Evolutionary conservation across 2,888 invertebrate genomes (phyloP).

Genomic region (Drosophila greeni): DNA sequence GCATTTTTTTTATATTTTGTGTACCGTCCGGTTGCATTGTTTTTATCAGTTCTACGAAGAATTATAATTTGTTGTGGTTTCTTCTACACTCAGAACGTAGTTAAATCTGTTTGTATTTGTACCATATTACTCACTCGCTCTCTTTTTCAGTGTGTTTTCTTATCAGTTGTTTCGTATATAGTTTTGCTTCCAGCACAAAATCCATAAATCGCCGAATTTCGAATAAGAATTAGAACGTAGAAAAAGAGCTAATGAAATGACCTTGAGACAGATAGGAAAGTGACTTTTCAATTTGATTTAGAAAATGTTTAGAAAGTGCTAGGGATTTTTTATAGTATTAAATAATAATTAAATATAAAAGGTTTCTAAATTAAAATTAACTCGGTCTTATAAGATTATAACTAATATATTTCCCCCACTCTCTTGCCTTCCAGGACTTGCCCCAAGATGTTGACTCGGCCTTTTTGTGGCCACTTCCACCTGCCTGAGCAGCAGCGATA

Average conservation of each 20-base stretch:
- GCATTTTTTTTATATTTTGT: background rate
- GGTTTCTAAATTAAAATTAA: background rate
- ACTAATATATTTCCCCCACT: background rate
- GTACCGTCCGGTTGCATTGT: constrained; percentile 18
- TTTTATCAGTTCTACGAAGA: constrained; percentile 28
- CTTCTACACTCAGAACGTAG: background rate
- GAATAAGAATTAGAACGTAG: background rate
- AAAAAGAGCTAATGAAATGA: constrained; percentile 4
- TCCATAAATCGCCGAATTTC: constrained; percentile 27
- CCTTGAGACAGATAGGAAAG: constrained; percentile 26
- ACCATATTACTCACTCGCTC: constrained; percentile 7
- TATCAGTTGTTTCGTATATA: constrained; percentile 16
- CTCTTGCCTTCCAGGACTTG: constrained; percentile 17
- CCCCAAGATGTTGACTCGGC: constrained; percentile 32
- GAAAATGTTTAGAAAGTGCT: background rate
- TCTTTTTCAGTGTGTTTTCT: constrained; percentile 1
- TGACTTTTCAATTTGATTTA: too few relatives aligned
- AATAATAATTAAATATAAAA: too few relatives aligned
- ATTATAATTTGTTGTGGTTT: constrained; percentile 28
- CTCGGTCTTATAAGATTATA: background rate
- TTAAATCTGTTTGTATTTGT: constrained; percentile 6
- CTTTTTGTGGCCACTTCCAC: constrained; percentile 25
- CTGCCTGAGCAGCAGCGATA: constrained; percentile 25
- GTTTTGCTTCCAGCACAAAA: constrained; percentile 19
- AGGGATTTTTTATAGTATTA: background rate